Evolutionary conservation across 2,888 invertebrate genomes (phyloP).

Genomic region (Agriopis leucophaearia): DNA sequence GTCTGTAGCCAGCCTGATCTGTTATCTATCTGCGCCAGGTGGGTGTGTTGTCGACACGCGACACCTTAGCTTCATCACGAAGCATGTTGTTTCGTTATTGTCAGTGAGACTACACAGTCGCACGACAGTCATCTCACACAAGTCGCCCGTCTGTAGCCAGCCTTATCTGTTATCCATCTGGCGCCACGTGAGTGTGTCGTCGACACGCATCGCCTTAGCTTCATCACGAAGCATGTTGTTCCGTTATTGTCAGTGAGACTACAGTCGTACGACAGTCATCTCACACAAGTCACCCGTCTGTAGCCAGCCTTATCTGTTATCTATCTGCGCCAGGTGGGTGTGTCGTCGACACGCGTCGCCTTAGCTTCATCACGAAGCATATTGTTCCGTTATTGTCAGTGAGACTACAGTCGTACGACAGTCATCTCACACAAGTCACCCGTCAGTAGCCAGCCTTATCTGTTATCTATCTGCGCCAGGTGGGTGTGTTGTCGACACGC

Average conservation of each 20-base stretch:
- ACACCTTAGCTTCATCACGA: constrained; percentile 8
- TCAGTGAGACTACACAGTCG: not conserved
- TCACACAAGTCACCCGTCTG: constrained; percentile 29
- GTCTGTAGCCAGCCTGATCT: constrained; percentile 28
- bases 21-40: constrained; percentile 28
- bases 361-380: constrained; percentile 10
- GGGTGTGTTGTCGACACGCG: constrained; percentile 20
- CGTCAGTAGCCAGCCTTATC: constrained; percentile 29
- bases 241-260: not conserved
- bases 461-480: constrained; percentile 26
- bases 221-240: constrained; percentile 7
- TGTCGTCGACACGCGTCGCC: constrained; percentile 13
- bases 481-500: constrained; percentile 19
- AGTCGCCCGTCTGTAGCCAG: constrained; percentile 34
- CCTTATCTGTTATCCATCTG: constrained; percentile 24
- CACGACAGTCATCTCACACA: not conserved
- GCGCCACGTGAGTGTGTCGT: constrained; percentile 24
- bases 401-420: not conserved
- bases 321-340: constrained; percentile 27
- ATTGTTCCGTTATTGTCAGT: not conserved
- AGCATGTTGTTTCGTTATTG: constrained; percentile 5
- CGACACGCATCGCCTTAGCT: constrained; percentile 6
- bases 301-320: constrained; percentile 22
- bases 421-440: constrained; percentile 15
- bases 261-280: not conserved